Conservation (phyloP, 2,113 vertebrate genomes). For the Prunella himalayana region DNA sequence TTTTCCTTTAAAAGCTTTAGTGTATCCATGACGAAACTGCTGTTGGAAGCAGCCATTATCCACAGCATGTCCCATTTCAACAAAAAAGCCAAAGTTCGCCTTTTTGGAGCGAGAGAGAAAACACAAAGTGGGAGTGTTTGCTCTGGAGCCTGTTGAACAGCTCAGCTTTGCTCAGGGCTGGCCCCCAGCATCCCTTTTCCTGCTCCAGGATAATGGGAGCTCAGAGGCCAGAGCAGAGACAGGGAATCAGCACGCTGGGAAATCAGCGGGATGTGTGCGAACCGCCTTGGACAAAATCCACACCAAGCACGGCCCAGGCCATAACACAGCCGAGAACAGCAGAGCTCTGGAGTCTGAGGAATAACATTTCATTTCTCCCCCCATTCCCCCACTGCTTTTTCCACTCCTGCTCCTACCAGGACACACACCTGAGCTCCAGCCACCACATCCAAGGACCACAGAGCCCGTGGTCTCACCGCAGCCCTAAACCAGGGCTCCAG, state of each 20-base stretch:
- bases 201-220: constrained; percentile 22
- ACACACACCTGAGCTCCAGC: constrained; percentile 5
- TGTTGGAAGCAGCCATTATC: neutral
- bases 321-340: neutral
- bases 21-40: neutral
- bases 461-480: neutral
- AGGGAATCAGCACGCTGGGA: constrained; percentile 15
- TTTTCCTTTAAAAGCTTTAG: neutral
- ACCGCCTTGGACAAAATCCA: constrained; percentile 19
- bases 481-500: neutral
- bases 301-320: neutral
- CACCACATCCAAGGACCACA: neutral
- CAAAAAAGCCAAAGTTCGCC: neutral
- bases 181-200: constrained; percentile 8
- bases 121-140: neutral
- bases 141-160: neutral
- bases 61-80: neutral
- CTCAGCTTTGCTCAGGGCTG: neutral
- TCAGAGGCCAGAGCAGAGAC: neutral
- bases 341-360: neutral
- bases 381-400: neutral
- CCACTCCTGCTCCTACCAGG: neutral
- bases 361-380: neutral
- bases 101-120: neutral
- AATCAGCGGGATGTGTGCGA: neutral